phyloP scores from a whole-genome alignment of 2,113 vertebrate genomes.

The Daphoenositta chrysoptera region DNA sequence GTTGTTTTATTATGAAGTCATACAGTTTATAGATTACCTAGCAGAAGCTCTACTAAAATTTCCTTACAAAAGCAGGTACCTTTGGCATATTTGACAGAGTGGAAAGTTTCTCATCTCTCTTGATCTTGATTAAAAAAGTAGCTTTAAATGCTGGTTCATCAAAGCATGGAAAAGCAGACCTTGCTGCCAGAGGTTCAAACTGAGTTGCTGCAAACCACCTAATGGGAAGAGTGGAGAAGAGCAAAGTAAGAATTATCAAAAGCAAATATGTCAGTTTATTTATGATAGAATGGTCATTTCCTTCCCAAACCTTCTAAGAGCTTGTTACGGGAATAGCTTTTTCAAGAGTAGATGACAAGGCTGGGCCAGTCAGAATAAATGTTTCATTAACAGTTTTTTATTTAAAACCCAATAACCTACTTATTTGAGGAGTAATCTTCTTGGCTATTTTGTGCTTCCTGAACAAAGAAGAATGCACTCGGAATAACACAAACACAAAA shows the following conservation, averaged over 20 bases:
- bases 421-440: not conserved
- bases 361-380: not conserved
- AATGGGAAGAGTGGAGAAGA: not conserved
- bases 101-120: slow-evolving; percentile 77
- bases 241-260: not conserved
- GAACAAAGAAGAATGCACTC: not conserved
- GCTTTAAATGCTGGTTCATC: slow-evolving; percentile 96
- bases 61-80: slow-evolving; percentile 73
- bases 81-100: slow-evolving; percentile 94
- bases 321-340: not conserved
- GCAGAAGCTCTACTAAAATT: not conserved
- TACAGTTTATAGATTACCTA: not conserved
- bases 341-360: not conserved
- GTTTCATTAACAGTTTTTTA: not conserved
- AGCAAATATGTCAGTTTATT: not conserved
- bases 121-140: slow-evolving; percentile 86
- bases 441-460: not conserved
- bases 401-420: rapidly evolving
- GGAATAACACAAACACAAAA: not conserved
- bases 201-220: slow-evolving; percentile 94
- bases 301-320: not conserved
- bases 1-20: not conserved
- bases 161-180: slow-evolving; percentile 96
- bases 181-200: slow-evolving; percentile 90
- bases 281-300: not conserved